Conservation (phyloP, 2,888 invertebrate genomes). For the Dasysyrphus tricinctus region DNA sequence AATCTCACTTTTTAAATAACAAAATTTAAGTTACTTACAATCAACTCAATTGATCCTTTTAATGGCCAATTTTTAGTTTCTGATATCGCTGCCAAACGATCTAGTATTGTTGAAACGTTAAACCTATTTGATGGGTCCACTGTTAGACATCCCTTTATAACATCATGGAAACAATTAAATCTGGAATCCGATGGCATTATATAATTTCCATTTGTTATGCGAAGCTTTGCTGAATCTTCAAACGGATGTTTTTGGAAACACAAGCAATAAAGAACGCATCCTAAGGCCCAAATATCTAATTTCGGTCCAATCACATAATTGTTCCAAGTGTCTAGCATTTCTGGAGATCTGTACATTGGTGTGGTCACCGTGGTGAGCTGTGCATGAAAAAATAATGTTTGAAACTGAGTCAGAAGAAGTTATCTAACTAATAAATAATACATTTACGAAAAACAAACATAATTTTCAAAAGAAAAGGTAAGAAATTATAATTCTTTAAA, state of each 20-base stretch:
- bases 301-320: constrained; percentile 96
- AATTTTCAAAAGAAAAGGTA: too few relatives aligned
- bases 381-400: not conserved
- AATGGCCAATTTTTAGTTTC: constrained; percentile 93
- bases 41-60: constrained; percentile 87
- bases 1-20: not conserved
- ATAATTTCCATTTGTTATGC: constrained; percentile 98
- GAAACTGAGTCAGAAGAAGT: not conserved
- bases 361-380: constrained; percentile 86
- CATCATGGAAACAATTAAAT: constrained; percentile 93
- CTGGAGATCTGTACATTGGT: constrained; percentile 98
- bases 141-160: constrained; percentile 93
- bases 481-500: too few relatives aligned
- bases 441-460: too few relatives aligned
- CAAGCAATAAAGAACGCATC: constrained; percentile 96
- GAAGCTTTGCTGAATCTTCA: constrained; percentile 96
- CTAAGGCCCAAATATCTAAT: constrained; percentile 98
- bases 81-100: constrained; percentile 94
- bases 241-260: constrained; percentile 98
- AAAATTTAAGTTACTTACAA: constrained; percentile 49
- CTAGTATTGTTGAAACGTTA: constrained; percentile 90
- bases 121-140: constrained; percentile 93
- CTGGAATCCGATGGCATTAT: constrained; percentile 92
- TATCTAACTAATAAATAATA: not conserved
- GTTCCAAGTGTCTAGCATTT: constrained; percentile 99